Percentiles rank a stretch among this genome's conserved stretches.
These are phyloP conservation scores for Hydra vulgaris DNA, from an alignment of 30 jellyfish, hydroid and myxozoan species.

Conservation along the genomic window DNA sequence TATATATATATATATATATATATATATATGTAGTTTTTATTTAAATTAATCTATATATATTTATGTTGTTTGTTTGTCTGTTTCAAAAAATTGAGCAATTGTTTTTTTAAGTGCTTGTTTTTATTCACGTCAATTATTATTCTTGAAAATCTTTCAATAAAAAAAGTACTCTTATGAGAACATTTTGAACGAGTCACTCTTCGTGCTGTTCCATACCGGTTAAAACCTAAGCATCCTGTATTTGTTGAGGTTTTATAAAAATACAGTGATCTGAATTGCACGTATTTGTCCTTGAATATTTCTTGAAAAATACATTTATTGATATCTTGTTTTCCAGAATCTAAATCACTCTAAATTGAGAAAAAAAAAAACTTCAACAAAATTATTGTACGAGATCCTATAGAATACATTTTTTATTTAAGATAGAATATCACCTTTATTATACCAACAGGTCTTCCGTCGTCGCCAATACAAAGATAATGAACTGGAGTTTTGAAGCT, in stretches of 20 bases:
- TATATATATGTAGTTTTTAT: no score
- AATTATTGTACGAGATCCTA: neutral
- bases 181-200: constrained; percentile 27
- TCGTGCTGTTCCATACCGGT: constrained; percentile 66
- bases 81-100: constrained; percentile 6
- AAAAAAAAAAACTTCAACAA: neutral
- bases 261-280: constrained; percentile 53
- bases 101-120: constrained; percentile 7
- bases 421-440: constrained; percentile 24
- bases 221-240: constrained; percentile 66
- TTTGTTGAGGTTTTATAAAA: constrained; percentile 7
- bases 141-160: constrained; percentile 24
- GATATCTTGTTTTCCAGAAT: constrained; percentile 4
- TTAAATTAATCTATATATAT: no score
- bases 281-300: constrained; percentile 43
- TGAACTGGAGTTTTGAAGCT: constrained; percentile 14
- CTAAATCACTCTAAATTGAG: neutral
- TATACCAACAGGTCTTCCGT: constrained; percentile 26
- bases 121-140: constrained; percentile 23
- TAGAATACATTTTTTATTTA: no score
- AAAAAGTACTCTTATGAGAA: constrained; percentile 20
- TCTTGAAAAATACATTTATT: constrained; percentile 71
- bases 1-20: no score
- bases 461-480: constrained; percentile 28
- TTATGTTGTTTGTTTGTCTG: no score